A percentile compares a stretch with the other conserved stretches of the same genome.
phyloP scores from a whole-genome alignment of 2,113 vertebrate genomes.

The Cygnus atratus region DNA sequence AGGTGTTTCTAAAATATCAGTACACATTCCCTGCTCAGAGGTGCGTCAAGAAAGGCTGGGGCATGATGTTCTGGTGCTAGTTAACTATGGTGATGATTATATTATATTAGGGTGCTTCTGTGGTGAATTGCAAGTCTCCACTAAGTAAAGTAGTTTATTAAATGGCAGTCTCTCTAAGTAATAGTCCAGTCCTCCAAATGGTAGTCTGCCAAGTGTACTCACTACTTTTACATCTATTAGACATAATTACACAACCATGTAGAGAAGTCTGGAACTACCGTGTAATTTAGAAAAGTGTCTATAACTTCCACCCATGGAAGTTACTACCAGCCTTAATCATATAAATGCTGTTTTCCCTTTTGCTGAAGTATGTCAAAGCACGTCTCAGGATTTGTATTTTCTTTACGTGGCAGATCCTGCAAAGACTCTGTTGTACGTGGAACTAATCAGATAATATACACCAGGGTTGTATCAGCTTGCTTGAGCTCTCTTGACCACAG shows the following conservation, averaged over 20 bases:
- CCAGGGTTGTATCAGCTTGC: not conserved
- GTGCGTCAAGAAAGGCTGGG: not conserved
- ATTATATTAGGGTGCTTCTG: not conserved
- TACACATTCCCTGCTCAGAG: not conserved
- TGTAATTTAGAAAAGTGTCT: not conserved
- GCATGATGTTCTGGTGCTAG: not conserved
- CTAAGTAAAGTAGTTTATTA: not conserved
- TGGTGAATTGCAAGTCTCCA: not conserved
- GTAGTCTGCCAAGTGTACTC: not conserved
- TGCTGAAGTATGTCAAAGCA: not conserved
- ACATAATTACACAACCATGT: not conserved
- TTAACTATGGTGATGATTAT: not conserved
- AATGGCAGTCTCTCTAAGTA: not conserved
- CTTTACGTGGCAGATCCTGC: not conserved
- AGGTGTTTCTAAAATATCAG: not conserved
- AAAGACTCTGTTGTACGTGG: not conserved
- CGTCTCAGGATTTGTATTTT: not conserved
- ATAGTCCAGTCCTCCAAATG: not conserved
- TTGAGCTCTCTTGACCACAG: not conserved
- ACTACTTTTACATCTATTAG: not conserved
- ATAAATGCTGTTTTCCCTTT: not conserved
- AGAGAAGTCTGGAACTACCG: not conserved
- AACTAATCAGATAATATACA: not conserved
- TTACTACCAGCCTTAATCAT: not conserved
- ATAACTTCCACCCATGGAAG: not conserved